Percentiles rank a stretch among this genome's conserved stretches.
These are phyloP conservation scores for Chorisops tibialis DNA, from an alignment of 2,888 invertebrate species.

Conservation along the genomic window DNA sequence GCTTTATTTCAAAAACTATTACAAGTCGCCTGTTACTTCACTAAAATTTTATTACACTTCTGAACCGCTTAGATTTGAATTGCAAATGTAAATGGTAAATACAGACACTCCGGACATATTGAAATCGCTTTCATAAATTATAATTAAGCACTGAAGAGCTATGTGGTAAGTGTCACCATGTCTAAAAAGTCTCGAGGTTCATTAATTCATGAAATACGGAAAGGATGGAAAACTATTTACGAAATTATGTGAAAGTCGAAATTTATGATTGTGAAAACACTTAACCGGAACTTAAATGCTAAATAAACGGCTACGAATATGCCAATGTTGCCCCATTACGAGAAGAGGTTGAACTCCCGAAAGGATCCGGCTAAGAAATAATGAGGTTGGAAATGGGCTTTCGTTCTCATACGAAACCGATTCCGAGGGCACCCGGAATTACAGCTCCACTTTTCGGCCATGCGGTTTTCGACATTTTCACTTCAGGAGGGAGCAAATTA, in stretches of 20 bases:
- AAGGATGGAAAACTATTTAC: too few relatives aligned
- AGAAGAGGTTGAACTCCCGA: constrained; percentile 24
- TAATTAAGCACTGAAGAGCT: too few relatives aligned
- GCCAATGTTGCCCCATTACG: constrained; percentile 3
- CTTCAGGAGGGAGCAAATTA: not conserved
- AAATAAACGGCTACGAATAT: constrained; percentile 8
- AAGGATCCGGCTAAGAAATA: constrained; percentile 28
- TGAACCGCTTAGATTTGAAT: too few relatives aligned
- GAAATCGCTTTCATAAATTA: too few relatives aligned
- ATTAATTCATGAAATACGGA: too few relatives aligned
- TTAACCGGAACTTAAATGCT: constrained; percentile 26
- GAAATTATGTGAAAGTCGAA: constrained; percentile 27
- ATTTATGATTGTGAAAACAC: constrained; percentile 25
- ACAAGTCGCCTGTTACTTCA: too few relatives aligned
- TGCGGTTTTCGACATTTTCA: constrained; percentile 13
- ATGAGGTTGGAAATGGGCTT: constrained; percentile 26
- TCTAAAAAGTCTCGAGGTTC: too few relatives aligned
- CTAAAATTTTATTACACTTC: too few relatives aligned
- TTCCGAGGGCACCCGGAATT: constrained; percentile 11
- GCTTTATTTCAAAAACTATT: too few relatives aligned
- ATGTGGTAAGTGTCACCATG: too few relatives aligned
- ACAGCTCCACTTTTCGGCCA: not conserved
- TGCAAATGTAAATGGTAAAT: too few relatives aligned
- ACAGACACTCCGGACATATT: too few relatives aligned
- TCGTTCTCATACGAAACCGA: constrained; percentile 21